phyloP scores from a whole-genome alignment of 1,140 invertebrate species.

The Fopius arisanus region DNA sequence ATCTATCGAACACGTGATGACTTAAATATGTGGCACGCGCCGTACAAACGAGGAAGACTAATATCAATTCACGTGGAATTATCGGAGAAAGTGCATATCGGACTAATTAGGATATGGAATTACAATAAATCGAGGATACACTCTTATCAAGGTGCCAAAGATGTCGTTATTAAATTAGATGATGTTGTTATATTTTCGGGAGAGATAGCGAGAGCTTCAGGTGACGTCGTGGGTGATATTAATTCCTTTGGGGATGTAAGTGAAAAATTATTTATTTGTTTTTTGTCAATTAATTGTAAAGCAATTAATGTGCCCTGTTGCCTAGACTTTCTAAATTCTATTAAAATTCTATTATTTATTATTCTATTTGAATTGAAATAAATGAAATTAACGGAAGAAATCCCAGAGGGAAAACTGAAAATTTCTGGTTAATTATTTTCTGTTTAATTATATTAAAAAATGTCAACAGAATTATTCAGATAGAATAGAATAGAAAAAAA shows the following conservation, averaged over 20 bases:
- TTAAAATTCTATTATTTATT: too few relatives aligned
- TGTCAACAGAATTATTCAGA: too few relatives aligned
- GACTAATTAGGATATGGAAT: constrained; percentile 84
- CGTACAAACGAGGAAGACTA: constrained; percentile 67
- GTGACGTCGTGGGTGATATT: constrained; percentile 73
- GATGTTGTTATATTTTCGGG: constrained; percentile 76
- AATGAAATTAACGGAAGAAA: too few relatives aligned
- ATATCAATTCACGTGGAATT: constrained; percentile 72
- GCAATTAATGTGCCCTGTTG: too few relatives aligned
- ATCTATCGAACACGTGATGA: constrained; percentile 79
- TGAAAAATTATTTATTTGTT: constrained; percentile 38
- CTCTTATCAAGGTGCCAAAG: constrained; percentile 76
- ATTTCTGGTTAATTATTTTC: too few relatives aligned
- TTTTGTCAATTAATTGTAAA: constrained; percentile 20
- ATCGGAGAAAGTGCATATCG: constrained; percentile 67
- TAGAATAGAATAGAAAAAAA: too few relatives aligned
- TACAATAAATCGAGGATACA: constrained; percentile 88
- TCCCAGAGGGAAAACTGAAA: too few relatives aligned
- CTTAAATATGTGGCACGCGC: constrained; percentile 78
- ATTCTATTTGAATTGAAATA: too few relatives aligned
- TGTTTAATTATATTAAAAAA: too few relatives aligned
- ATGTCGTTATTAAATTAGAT: constrained; percentile 77
- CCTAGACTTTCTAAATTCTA: too few relatives aligned
- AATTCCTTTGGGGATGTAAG: constrained; percentile 83
- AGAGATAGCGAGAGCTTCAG: constrained; percentile 81